Percentiles rank a stretch among this genome's conserved stretches.
These are phyloP conservation scores for Caenorhabditis briggsae DNA, from an alignment of 1,140 invertebrate genomes.

Conservation along the genomic window DNA sequence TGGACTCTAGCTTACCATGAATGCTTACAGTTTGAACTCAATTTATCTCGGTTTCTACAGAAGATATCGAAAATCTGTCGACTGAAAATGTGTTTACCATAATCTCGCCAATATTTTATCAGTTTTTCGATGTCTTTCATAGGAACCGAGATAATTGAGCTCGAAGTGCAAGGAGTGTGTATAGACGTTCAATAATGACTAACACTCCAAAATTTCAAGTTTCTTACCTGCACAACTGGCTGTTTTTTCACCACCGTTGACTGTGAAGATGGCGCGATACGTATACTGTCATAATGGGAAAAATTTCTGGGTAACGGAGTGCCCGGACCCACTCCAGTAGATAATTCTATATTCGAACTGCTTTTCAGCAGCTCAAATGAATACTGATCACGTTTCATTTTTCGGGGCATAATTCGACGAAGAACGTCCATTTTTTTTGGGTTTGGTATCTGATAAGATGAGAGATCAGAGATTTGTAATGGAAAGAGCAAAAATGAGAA, in stretches of 20 bases:
- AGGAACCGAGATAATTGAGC: too few species aligned
- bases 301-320: conserved; percentile 58
- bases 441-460: neutral
- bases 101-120: too few species aligned
- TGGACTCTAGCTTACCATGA: too few species aligned
- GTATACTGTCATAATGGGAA: conserved; percentile 59
- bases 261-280: conserved; percentile 7
- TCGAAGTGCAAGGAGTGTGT: too few species aligned
- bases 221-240: neutral
- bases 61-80: too few species aligned
- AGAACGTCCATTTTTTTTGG: conserved; percentile 54
- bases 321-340: conserved; percentile 38
- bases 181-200: too few species aligned
- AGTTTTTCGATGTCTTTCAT: too few species aligned
- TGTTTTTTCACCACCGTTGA: conserved; percentile 11
- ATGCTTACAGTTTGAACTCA: too few species aligned
- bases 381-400: conserved; percentile 62
- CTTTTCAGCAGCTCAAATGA: conserved; percentile 63
- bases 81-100: too few species aligned
- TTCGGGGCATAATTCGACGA: conserved; percentile 61
- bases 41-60: too few species aligned
- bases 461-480: neutral
- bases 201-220: too few species aligned
- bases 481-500: neutral
- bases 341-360: conserved; percentile 60